Evolutionary conservation across 2,113 vertebrate species (phyloP).

Genomic region (Aspidoscelis tigris): DNA sequence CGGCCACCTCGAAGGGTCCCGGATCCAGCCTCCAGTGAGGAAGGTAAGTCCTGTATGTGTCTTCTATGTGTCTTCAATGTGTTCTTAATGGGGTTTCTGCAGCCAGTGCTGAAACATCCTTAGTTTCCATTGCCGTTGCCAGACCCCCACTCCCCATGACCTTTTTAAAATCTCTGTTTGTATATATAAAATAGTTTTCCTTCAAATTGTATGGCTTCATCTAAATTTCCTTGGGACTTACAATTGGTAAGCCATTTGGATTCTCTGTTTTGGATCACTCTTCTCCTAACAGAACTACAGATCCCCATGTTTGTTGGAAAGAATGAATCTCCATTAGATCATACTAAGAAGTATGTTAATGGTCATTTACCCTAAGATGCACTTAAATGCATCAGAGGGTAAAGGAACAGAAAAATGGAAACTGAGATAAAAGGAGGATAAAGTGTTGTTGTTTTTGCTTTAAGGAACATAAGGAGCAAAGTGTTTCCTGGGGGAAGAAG

Average conservation of each 20-base stretch:
- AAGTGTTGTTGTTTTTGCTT: not conserved
- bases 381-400: not conserved
- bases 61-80: too few species aligned
- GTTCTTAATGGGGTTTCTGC: too few species aligned
- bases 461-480: not conserved
- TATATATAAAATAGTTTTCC: not conserved
- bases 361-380: not conserved
- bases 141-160: too few species aligned
- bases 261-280: not conserved
- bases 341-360: not conserved
- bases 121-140: too few species aligned
- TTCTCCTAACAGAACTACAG: not conserved
- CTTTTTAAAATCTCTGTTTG: too few species aligned
- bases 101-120: too few species aligned
- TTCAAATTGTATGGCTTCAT: not conserved
- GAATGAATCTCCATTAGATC: not conserved
- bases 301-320: not conserved
- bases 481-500: constrained; percentile 6
- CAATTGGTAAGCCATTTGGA: not conserved
- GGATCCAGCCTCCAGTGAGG: too few species aligned
- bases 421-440: not conserved
- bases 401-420: not conserved
- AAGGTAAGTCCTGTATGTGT: too few species aligned
- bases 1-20: too few species aligned
- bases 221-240: not conserved